Evolutionary conservation across 2,113 vertebrate species (phyloP), one percentile per base, ranked within the genome.

Genomic region (Psittacula cyanocephala): DNA sequence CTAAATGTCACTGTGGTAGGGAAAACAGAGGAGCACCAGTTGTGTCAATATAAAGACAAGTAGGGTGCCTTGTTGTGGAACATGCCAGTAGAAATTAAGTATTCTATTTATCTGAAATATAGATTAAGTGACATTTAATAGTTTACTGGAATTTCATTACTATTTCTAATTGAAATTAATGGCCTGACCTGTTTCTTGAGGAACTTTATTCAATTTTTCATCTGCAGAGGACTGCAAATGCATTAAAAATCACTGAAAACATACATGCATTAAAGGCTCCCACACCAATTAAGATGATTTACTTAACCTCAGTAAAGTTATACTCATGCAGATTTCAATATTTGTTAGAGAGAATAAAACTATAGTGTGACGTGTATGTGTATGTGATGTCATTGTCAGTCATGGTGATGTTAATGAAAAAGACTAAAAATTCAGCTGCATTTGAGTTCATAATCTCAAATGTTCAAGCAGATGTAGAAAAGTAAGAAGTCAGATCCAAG

Each of bases 81-180:
- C 46, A 80, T 63, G 91, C 86, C 97, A 96, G 81, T 76, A 97
- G 57, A 76, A 95, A 97, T 97, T 95, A 97, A 74, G 46, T 59
- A 79, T 74, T 81, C 87, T 95, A 86, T 97, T 93, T 95, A 89
- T 98, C 95, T 97, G 68, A 27, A 85, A 89, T 83, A 94, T 91
- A 96, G 96, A 96, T 95, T 96, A 97, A 96, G 86, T 97, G 95
- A 96, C 97, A 98, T 96, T 97, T 98, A 96, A 97, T 97, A 97
- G 93, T 97, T 97, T 97, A 95, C 94, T 96, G 90, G 96, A 93
- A 96, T 98, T 97, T 97, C 94, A 95, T 98, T 98, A 97, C 94
- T 57, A 86, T 94, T 96, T 96, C 92, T 98, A 97, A 98, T 97
- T 93, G 89, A 97, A 98, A 97, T 96, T 96, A 97, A 97, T 97